Evolutionary conservation across 1,140 invertebrate species (phyloP).

Genomic region (Heliothis subflexa): DNA sequence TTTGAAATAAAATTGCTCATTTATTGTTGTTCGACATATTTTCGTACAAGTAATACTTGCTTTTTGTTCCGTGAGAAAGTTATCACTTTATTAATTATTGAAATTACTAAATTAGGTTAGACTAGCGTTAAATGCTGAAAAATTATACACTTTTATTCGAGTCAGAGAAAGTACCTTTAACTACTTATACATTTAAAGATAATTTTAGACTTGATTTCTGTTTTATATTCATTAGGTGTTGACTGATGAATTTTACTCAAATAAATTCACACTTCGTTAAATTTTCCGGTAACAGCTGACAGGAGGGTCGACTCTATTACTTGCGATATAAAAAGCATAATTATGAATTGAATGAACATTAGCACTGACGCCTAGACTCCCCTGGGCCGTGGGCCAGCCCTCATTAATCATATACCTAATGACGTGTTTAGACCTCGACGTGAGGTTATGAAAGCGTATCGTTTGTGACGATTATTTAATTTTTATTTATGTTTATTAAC

Average conservation of each 20-base stretch:
- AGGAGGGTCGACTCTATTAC: slow-evolving; percentile 31
- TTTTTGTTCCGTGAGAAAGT: not conserved
- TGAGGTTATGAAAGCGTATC: slow-evolving; percentile 48
- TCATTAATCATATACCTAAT: slow-evolving; percentile 68
- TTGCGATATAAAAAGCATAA: slow-evolving; percentile 51
- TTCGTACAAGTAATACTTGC: not conserved
- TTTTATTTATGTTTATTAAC: slow-evolving; percentile 50
- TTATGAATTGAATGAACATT: slow-evolving; percentile 66
- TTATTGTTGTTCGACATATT: not conserved
- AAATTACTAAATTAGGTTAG: too few relatives aligned
- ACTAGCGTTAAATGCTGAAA: too few relatives aligned
- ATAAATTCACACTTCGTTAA: slow-evolving; percentile 32
- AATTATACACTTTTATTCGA: too few relatives aligned
- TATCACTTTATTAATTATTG: not conserved
- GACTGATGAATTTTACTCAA: slow-evolving; percentile 15
- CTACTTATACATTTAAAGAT: too few relatives aligned
- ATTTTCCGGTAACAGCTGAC: slow-evolving; percentile 31
- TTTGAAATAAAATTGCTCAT: not conserved
- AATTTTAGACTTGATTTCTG: too few relatives aligned
- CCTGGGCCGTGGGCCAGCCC: slow-evolving; percentile 50
- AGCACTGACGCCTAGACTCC: slow-evolving; percentile 60
- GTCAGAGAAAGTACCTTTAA: too few relatives aligned
- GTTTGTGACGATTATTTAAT: slow-evolving; percentile 58
- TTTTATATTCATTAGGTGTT: too few relatives aligned
- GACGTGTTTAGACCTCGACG: slow-evolving; percentile 54